Evolutionary conservation across 2,113 vertebrate genomes (phyloP).

Genomic region (Forbesichthys agassizii): DNA sequence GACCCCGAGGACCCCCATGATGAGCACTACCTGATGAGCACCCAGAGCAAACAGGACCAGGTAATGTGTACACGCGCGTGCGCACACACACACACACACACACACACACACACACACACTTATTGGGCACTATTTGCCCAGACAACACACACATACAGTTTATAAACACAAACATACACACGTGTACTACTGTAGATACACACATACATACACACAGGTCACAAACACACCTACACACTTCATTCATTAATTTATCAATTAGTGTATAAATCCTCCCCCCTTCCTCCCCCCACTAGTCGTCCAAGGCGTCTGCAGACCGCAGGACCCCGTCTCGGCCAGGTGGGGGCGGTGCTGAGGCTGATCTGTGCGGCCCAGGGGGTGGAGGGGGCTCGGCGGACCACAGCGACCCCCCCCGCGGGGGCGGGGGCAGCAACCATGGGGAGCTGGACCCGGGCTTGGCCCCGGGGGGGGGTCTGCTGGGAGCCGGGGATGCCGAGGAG

Average conservation of each 20-base stretch:
- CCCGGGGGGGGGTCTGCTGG: conserved; percentile 84
- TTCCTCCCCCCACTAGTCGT: conserved; percentile 77
- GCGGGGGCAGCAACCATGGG: conserved; percentile 79
- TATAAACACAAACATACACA: background rate
- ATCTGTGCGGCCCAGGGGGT: conserved; percentile 82
- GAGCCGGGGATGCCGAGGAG: conserved; percentile 87
- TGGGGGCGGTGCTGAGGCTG: conserved; percentile 83
- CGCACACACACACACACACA: background rate
- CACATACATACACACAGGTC: background rate
- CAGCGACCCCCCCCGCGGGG: conserved; percentile 71
- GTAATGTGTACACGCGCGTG: conserved; percentile 59
- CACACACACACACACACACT: no score
- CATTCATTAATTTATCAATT: no score
- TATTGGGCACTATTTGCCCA: no score
- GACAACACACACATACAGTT: background rate
- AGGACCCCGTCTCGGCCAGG: conserved; percentile 84
- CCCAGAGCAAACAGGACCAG: conserved; percentile 98
- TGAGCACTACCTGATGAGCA: conserved; percentile 93
- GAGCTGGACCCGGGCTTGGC: conserved; percentile 85
- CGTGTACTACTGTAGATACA: no score
- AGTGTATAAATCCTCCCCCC: no score
- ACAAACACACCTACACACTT: background rate
- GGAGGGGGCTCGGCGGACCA: conserved; percentile 58
- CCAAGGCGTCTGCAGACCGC: conserved; percentile 90
- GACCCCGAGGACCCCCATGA: conserved; percentile 95